Base-by-base conservation (phyloP, 2,888 invertebrate species). In the Amiota minor region DNA sequence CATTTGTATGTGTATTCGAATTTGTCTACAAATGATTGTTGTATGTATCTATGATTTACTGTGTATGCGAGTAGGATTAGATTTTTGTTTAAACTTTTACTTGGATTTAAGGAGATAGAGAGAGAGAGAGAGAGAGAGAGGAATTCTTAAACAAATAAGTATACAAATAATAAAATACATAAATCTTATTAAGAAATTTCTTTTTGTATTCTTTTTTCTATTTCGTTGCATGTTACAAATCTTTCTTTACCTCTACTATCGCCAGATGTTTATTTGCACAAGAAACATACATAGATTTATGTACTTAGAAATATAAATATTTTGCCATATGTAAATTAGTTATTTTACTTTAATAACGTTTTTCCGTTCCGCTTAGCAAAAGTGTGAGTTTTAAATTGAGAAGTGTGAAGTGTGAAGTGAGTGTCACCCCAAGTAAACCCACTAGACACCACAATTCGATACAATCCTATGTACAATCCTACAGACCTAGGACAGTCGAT, bases 261-360 rank as follows among this genome's bases (percentile, higher is more conserved):
- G 20, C 59, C 59, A 59, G 59, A 20, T 59, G 59, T 59, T 59
- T 59, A 59, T 59, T 18, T 16, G 59, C 20, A 59, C 18, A 18
- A 4, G 18, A 59, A 16, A 20, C 59, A 59, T 16, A 35, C 20
- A 59, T 20, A 59, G 18, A 20, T 20, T 11, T 20, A 23, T 16
- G 53, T 9, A 2, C 3, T 9, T 50, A n/a, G 4, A 12, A 9
- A 8, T 12, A 35, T 35, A 35, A 35, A 6, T 35, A 35, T 35
- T 35, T 35, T 35, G 2, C 35, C 35, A 35, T 35, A 35, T 35
- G 35, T 35, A 35, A 35, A 35, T 35, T 35, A 35, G 35, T 35
- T 35, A 35, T 0, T 35, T 35, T 35, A 35, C 4, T 35, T 35
- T 35, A 35, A 35, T 35, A 35, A 35, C 35, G 35, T 35, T 35